Evolutionary conservation across 2,888 invertebrate genomes (phyloP).

Genomic region (Ctenicera cuprea): DNA sequence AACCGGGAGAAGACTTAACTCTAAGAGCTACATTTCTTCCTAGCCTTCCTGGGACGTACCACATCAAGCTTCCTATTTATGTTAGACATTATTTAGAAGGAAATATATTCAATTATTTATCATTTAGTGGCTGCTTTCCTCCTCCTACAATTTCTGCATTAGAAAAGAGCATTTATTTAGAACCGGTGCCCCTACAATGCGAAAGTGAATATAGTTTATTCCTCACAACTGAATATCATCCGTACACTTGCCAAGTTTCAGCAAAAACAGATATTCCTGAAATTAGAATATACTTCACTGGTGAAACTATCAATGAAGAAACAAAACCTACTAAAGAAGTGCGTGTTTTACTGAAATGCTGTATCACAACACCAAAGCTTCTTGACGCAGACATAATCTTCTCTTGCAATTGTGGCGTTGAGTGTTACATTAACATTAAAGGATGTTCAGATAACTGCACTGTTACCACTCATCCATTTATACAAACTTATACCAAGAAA

Average conservation of each 20-base stretch:
- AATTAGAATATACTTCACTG: constrained; percentile 5
- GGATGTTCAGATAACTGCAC: constrained; percentile 66
- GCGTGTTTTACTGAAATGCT: not conserved
- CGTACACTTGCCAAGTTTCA: constrained; percentile 53
- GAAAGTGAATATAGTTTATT: constrained; percentile 58
- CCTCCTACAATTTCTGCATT: constrained; percentile 62
- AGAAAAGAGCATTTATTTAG: constrained; percentile 64
- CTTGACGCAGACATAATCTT: constrained; percentile 22
- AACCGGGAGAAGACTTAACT: constrained; percentile 59
- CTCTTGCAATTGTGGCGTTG: constrained; percentile 60
- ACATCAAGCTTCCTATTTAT: constrained; percentile 66
- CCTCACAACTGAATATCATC: constrained; percentile 56
- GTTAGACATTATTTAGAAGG: constrained; percentile 63
- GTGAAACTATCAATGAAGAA: not conserved
- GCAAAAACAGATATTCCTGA: constrained; percentile 27
- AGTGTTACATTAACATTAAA: constrained; percentile 54
- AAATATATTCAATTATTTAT: constrained; percentile 67
- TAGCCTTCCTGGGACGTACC: constrained; percentile 58
- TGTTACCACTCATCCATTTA: constrained; percentile 65
- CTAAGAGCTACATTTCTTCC: constrained; percentile 65
- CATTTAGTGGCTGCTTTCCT: constrained; percentile 63
- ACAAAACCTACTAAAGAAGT: not conserved
- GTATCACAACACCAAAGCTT: not conserved
- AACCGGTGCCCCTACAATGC: constrained; percentile 65
- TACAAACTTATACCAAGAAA: constrained; percentile 24